Base-by-base conservation (phyloP, 2,797 vertebrate genomes). In the Bovichtus variegatus region DNA sequence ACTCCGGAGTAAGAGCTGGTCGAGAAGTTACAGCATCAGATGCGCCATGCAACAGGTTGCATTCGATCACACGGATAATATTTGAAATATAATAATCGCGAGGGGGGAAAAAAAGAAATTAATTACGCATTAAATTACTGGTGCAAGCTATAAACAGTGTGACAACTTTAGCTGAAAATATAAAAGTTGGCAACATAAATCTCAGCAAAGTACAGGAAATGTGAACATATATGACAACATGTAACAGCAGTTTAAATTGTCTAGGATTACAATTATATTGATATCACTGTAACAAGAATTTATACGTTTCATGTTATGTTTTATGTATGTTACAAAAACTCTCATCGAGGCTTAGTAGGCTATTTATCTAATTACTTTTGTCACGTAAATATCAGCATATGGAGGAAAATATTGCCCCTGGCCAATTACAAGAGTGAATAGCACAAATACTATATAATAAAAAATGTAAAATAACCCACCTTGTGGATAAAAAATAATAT, bases 401-500 rank as follows among this genome's bases (percentile, higher is more conserved):
- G 12, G 1, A 51, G 5, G 5, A 23, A 23, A 63, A 69, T 67
- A n/a, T 70, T 63, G 5, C n/a, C 15, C 8, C 4, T 13, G 3
- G 12, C 3, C 3, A 5, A n/a, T 57, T 53, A 50, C 9, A 50
- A 31, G 5, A 38, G 49, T 40, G 4, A 65, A 66, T 4, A 62
- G 11, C 12, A 62, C 1, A 43, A 27, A 49, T 49, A 76, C 34
- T 51, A 63, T 31, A 34, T 34, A 34, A 34, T n/a, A n/a, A n/a
- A n/a, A n/a, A n/a, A n/a, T 34, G 34, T 34, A 51, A 74, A 75
- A 84, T 40, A 66, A 53, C 58, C 27, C 67, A 93, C 91, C 92
- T 92, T 89, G 81, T 70, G n/a, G 64, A 71, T 62, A 31, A 64
- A 63, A 88, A 80, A 87, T 63, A 64, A 78, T 71, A 90, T 75